Evolutionary conservation across 92 coral and sea anemone species (phyloP), one percentile per base, ranked within the genome.

Genomic region (Heliopora coerulea): DNA sequence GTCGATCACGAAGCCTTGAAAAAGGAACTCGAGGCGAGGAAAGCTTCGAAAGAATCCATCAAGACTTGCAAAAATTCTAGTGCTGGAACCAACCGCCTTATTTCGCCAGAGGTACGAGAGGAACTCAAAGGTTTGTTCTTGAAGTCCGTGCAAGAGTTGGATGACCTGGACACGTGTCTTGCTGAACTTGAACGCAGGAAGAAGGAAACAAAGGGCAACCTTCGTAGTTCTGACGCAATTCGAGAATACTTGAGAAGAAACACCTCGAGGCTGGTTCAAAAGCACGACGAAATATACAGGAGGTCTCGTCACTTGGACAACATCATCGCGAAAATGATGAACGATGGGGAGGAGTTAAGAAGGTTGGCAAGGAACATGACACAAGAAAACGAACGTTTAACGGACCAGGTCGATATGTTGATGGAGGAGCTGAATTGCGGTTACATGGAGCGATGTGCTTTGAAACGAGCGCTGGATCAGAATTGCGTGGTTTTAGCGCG

Each of bases 1-100:
- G 34, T 48, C 17, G 75, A 68, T 30, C 49, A 50, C 28, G 54
- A 68, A 21, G 48, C 41, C 3, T 48, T 68, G 60, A 15, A 42
- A 27, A 42, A 42, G 20, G 60, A 25, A 11, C 18, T 11, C 59
- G 49, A 29, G 31, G 60, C 32, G 18, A 65, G 21, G 60, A 33
- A 49, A 15, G 44, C 32, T 41, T n/a, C 15, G 18, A 68, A 27
- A 19, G 49, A 31, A n/a, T n/a, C n/a, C n/a, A n/a, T n/a, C n/a
- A 37, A 37, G 11, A 1, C 1, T 31, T 35, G n/a, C 56, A 68
- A 26, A 10, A 30, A 12, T 44, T 18, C 14, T 12, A 17, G 34
- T 19, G 21, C 21, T 23, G 17, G 6, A 23, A 50, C 58, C 20
- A 50, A 50, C 17, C 6, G 58, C 4, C 58, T 50, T 7, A 50